A percentile compares a stretch with the other conserved stretches of the same genome.
Conservation (phyloP, 2,797 vertebrate species). For the Crenuchus spilurus region DNA sequence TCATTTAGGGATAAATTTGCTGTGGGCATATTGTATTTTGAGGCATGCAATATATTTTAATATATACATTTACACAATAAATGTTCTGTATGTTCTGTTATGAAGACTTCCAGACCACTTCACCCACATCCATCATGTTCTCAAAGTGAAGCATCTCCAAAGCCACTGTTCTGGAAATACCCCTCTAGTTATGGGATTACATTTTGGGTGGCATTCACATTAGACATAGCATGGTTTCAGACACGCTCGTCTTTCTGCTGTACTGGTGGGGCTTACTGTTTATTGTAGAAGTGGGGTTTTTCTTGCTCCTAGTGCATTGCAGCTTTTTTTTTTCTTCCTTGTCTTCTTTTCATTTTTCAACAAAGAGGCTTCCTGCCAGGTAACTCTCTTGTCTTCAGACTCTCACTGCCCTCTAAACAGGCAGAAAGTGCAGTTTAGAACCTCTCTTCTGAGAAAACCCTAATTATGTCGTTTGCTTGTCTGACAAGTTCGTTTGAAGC, state of each 20-base stretch:
- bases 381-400: slow-evolving; percentile 21
- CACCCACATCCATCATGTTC: no score
- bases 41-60: no score
- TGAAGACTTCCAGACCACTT: no score
- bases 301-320: slow-evolving; percentile 10
- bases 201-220: no score
- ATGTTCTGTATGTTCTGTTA: no score
- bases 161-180: background rate
- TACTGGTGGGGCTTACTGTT: background rate
- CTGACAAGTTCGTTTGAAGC: slow-evolving; percentile 17
- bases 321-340: background rate
- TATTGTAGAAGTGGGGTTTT: background rate
- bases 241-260: slow-evolving; percentile 1
- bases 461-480: slow-evolving; percentile 25
- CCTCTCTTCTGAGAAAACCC: slow-evolving; percentile 10
- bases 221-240: no score
- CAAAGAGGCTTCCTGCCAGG: background rate
- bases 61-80: no score
- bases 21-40: background rate
- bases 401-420: slow-evolving; percentile 3
- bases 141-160: background rate
- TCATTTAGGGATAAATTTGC: background rate
- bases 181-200: no score
- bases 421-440: background rate
- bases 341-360: slow-evolving; percentile 9